These are phyloP conservation scores for Propsilocerus akamusi DNA, from an alignment of 1,140 invertebrate species.

Conservation along the genomic window DNA sequence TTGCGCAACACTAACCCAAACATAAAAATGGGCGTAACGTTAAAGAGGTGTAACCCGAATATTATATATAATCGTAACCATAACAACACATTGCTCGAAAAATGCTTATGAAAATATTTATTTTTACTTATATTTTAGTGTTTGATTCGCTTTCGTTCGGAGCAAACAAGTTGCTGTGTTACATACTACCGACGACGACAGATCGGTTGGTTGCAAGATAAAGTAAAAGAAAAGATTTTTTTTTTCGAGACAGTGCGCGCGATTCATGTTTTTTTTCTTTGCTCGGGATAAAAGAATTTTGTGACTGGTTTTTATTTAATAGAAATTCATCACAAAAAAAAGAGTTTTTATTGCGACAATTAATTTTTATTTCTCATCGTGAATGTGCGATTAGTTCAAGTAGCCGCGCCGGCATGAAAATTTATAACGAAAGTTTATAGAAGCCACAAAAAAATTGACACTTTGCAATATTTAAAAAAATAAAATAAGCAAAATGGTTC, in stretches of 20 bases:
- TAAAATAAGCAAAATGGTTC: too few species aligned
- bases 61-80: neutral
- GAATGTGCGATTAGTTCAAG: neutral
- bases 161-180: conserved; percentile 2
- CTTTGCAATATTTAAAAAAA: too few species aligned
- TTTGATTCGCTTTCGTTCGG: conserved; percentile 1
- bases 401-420: too few species aligned
- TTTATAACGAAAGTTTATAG: too few species aligned
- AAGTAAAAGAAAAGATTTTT: neutral
- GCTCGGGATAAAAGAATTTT: neutral
- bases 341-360: neutral
- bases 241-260: neutral
- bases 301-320: neutral
- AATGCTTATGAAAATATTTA: conserved; percentile 1
- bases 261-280: neutral
- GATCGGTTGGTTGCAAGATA: too few species aligned
- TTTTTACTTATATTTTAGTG: conserved; percentile 1
- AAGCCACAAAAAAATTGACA: too few species aligned
- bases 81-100: neutral
- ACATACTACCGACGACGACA: too few species aligned
- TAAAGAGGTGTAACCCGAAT: neutral
- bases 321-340: neutral
- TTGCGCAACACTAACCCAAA: neutral
- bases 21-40: neutral
- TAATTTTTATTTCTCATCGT: neutral